These are phyloP conservation scores for Ia io DNA, from an alignment of 2,113 vertebrate genomes.

Conservation along the genomic window DNA sequence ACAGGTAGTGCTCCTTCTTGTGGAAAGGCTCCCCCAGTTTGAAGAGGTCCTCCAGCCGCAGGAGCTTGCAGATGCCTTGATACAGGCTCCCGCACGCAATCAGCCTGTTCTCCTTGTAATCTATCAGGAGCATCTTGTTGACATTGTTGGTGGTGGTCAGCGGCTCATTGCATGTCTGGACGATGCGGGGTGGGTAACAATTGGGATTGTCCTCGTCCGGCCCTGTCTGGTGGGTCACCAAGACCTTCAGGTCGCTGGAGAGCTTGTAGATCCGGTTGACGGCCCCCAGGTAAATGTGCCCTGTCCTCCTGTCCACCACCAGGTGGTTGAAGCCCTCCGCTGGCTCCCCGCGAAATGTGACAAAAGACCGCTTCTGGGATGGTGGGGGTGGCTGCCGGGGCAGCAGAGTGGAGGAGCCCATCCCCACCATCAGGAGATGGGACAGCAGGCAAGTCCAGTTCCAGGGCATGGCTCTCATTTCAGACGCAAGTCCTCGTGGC, in stretches of 20 bases:
- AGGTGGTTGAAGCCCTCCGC: slow-evolving; percentile 95
- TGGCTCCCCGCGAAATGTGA: slow-evolving; percentile 90
- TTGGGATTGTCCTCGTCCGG: slow-evolving; percentile 98
- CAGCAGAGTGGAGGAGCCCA: slow-evolving; percentile 81
- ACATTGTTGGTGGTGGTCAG: slow-evolving; percentile 94
- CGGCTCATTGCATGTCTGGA: slow-evolving; percentile 96
- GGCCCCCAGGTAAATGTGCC: slow-evolving; percentile 95
- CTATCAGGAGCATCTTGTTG: slow-evolving; percentile 99
- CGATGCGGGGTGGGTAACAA: slow-evolving; percentile 97
- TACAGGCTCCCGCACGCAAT: slow-evolving; percentile 97
- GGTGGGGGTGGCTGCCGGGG: slow-evolving; percentile 81
- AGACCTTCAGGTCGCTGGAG: slow-evolving; percentile 89
- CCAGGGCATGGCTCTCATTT: slow-evolving; percentile 86
- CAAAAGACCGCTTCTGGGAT: slow-evolving; percentile 86
- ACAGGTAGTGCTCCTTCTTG: slow-evolving; percentile 99
- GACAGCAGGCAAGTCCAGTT: slow-evolving; percentile 89
- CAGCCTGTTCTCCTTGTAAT: slow-evolving; percentile 96
- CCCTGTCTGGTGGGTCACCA: slow-evolving; percentile 95
- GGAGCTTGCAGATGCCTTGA: slow-evolving; percentile 97
- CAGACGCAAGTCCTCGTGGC: neutral
- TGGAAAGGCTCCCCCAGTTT: slow-evolving; percentile 98
- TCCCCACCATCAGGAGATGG: slow-evolving; percentile 88
- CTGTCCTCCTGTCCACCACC: slow-evolving; percentile 94
- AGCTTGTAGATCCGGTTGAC: slow-evolving; percentile 99
- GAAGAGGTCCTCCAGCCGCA: slow-evolving; percentile 97